A percentile compares a stretch with the other conserved stretches of the same genome.
Conservation (phyloP, 1,140 invertebrate genomes). For the Dermatophagoides farinae region DNA sequence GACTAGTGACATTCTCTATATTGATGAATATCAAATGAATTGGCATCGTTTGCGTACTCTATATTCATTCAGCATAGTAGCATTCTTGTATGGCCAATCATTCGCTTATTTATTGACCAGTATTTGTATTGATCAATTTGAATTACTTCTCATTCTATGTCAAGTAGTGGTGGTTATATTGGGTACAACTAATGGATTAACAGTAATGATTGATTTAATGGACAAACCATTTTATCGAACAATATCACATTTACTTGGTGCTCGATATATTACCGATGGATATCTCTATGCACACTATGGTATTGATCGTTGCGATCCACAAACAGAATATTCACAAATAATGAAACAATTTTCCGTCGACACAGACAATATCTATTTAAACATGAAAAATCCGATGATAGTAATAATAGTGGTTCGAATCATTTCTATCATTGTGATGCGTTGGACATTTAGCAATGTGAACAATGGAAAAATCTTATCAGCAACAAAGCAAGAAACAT, state of each 20-base stretch:
- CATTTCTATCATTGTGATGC: too few relatives aligned
- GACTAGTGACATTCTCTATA: not conserved
- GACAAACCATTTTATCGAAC: not conserved
- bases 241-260: not conserved
- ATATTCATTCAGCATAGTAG: not conserved
- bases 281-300: too few relatives aligned
- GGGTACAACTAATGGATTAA: not conserved
- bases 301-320: too few relatives aligned
- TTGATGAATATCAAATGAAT: not conserved
- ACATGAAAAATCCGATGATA: too few relatives aligned
- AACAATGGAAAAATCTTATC: not conserved
- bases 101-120: not conserved
- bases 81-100: not conserved
- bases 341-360: too few relatives aligned
- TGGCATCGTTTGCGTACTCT: not conserved
- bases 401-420: too few relatives aligned
- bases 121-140: not conserved
- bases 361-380: too few relatives aligned
- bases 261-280: too few relatives aligned
- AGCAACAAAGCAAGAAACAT: not conserved
- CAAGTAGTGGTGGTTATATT: not conserved
- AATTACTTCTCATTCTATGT: not conserved
- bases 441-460: too few relatives aligned
- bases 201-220: not conserved
- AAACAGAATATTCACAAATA: too few relatives aligned